phyloP scores from a whole-genome alignment of 2,888 invertebrate species.

The Liopterus haemorrhoidalis region DNA sequence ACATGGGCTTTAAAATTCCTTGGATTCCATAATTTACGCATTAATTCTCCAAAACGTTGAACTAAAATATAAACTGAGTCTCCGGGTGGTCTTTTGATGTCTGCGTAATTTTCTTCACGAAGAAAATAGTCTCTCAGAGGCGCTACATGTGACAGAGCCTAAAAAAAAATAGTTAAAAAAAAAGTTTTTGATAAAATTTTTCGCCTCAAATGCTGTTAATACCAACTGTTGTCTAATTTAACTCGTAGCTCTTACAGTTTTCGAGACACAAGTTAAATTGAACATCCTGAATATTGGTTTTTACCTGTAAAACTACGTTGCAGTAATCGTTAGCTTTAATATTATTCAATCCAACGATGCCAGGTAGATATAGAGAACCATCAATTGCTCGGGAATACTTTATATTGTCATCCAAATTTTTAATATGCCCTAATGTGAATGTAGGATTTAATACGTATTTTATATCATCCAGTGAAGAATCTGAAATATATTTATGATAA shows the following conservation, averaged over 20 bases:
- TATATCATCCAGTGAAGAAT: conserved; percentile 95
- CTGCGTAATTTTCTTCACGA: conserved; percentile 84
- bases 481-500: conserved; percentile 51
- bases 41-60: conserved; percentile 88
- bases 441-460: conserved; percentile 98
- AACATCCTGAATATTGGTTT: conserved; percentile 18
- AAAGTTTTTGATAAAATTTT: not conserved
- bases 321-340: conserved; percentile 99
- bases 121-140: conserved; percentile 94
- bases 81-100: conserved; percentile 87
- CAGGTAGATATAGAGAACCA: conserved; percentile 93
- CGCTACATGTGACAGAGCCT: conserved; percentile 92
- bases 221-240: too few relatives aligned
- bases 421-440: conserved; percentile 78
- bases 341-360: conserved; percentile 96
- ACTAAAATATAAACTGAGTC: conserved; percentile 89
- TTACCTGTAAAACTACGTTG: conserved; percentile 93
- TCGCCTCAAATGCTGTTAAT: too few relatives aligned
- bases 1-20: conserved; percentile 99
- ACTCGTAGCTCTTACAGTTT: too few relatives aligned
- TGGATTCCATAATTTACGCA: conserved; percentile 98
- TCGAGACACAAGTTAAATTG: conserved; percentile 3
- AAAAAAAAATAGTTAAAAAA: conserved; percentile 37
- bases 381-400: conserved; percentile 93
- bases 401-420: conserved; percentile 68